Evolutionary conservation across 2,888 invertebrate species (phyloP), one percentile per base, ranked within the genome.

Genomic region (Cheilosia soror): DNA sequence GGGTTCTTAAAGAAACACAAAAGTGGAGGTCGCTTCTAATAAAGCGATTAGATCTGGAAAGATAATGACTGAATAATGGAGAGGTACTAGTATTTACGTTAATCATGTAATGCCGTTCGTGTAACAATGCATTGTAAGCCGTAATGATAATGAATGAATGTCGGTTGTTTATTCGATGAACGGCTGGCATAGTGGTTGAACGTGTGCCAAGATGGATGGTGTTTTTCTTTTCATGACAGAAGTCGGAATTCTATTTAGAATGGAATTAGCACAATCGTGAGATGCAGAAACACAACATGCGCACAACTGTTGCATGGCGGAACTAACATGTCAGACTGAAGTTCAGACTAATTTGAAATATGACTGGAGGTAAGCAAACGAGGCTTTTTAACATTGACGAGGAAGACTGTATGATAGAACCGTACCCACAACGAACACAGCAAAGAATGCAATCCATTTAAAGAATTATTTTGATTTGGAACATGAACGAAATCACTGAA

Each of bases 31-130:
- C 44, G 57, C 44, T 6, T 77, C 29, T 78, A 83, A 83, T 83
- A 72, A 78, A 72, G 71, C 66, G 60, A 82, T 78, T 72, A 72
- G 62, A 66, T 62, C 66, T 42, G 58, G n/a, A 4, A 29, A 78
- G 53, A 55, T 72, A 78, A 72, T 68, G 49, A 62, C 47, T 62
- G 33, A 33, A 62, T 31, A 65, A 42, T 69, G 7, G 31, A 37
- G 37, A 69, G 49, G 49, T 68, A 55, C 63, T 63, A 37, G 58
- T 69, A 57, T 57, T 47, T 37, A 53, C 33, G 44, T 57, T 75
- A 75, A 75, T 65, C 75, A 71, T 76, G 55, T 66, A 68, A 78
- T 62, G 58, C 20, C 40, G 57, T 66, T 47, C 82, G 66, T 72
- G 79, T 80, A 66, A 71, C 57, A 71, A 63, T 63, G 63, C 72